Evolutionary conservation across 1,140 invertebrate species (phyloP), one percentile per base, ranked within the genome.

Genomic region (Oncopeltus fasciatus): DNA sequence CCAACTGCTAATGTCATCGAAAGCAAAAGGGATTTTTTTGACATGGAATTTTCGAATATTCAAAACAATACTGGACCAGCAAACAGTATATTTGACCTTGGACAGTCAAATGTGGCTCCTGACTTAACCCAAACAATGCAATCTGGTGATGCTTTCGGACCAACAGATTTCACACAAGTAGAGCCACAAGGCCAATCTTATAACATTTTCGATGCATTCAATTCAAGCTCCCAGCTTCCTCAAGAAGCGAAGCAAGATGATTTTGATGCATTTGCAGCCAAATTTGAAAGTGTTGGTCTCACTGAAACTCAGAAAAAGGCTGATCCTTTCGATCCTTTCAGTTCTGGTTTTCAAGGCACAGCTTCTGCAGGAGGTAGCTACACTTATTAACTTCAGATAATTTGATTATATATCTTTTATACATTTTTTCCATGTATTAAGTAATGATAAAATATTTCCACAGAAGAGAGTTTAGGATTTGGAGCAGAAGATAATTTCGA

Each of bases 251-350:
- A 21, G 24, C 47, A 38, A 1, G 85, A 87, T 64, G 81, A 82
- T 18, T 88, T 88, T 62, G 89, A 92, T 72, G 88, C 86, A 1
- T 93, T 93, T 68, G 83, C 88, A 2, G 85, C 87, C 1, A 90
- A 91, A 72, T 93, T 93, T 67, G 88, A 92, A 57, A 74, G 68
- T 28, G 69, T 84, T 78, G 66, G 77, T 0, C 80, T 81, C 9
- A 33, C 5, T 14, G 38, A 61, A 11, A 26, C 47, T 1, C 14
- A 68, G 69, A 43, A 71, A 66, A 46, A 72, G 68, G 56, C 74
- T 72, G 72, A 75, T 2, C 78, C 74, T 26, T 33, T 44, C 14
- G 67, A 70, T 67, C 64, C 68, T 21, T 71, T 71, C 60, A 74
- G 74, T 67, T 71, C 74, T 21, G 3, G 18, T 14, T 33, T 53